Evolutionary conservation across 2,888 invertebrate species (phyloP).

Genomic region (Drosophila neotestacea): DNA sequence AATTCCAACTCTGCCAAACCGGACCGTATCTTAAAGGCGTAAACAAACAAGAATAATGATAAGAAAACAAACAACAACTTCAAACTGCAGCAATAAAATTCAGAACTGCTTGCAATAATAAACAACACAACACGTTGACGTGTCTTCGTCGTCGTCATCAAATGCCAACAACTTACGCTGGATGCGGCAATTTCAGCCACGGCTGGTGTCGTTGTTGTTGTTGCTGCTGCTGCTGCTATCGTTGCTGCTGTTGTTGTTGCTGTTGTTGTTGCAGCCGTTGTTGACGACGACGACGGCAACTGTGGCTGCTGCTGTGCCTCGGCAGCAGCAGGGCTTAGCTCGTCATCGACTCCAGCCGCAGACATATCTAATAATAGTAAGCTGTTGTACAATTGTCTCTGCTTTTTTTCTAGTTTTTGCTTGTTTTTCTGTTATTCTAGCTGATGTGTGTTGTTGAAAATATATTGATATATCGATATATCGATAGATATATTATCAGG

Average conservation of each 20-base stretch:
- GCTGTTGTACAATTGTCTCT: slow-evolving; percentile 28
- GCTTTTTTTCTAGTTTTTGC: slow-evolving; percentile 26
- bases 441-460: slow-evolving; percentile 51
- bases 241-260: slow-evolving; percentile 24
- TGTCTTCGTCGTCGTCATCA: slow-evolving; percentile 68
- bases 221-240: slow-evolving; percentile 18
- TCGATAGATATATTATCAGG: no score
- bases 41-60: slow-evolving; percentile 29
- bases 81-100: neutral
- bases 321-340: slow-evolving; percentile 54
- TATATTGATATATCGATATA: no score
- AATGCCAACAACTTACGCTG: slow-evolving; percentile 79
- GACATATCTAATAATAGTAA: slow-evolving; percentile 56
- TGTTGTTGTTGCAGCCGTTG: slow-evolving; percentile 42
- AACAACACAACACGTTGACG: slow-evolving; percentile 32
- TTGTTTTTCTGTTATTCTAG: slow-evolving; percentile 59
- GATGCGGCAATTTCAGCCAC: slow-evolving; percentile 84
- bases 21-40: slow-evolving; percentile 86
- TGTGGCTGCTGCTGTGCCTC: slow-evolving; percentile 20
- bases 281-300: slow-evolving; percentile 22
- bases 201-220: slow-evolving; percentile 66
- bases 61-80: slow-evolving; percentile 1
- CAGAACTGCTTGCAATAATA: neutral
- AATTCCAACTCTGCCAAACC: slow-evolving; percentile 89
- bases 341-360: slow-evolving; percentile 71